These are phyloP conservation scores for Brachyhypopomus gauderio DNA, from an alignment of 2,113 vertebrate species.

Conservation along the genomic window DNA sequence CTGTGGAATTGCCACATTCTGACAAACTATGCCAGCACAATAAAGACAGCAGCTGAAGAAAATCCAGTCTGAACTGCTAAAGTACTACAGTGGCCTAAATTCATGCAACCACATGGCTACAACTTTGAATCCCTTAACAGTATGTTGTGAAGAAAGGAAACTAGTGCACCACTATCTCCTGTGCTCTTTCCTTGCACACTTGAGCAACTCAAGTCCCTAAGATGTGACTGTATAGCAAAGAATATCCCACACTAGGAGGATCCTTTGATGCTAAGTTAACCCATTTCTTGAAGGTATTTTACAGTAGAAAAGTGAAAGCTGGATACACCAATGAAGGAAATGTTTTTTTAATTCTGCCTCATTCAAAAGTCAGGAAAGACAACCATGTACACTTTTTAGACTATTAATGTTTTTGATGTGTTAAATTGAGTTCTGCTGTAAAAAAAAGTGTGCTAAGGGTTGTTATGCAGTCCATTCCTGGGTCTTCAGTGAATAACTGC, in stretches of 20 bases:
- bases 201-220: not conserved
- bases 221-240: no score
- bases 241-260: not conserved
- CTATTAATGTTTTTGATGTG: not conserved
- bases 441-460: not conserved
- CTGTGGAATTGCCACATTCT: not conserved
- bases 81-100: no score
- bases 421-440: not conserved
- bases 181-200: not conserved
- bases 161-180: not conserved
- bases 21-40: not conserved
- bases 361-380: not conserved
- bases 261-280: not conserved
- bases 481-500: no score
- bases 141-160: not conserved
- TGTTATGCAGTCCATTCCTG: no score
- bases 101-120: no score
- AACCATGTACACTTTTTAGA: not conserved
- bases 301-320: not conserved
- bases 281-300: not conserved
- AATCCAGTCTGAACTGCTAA: no score
- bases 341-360: not conserved
- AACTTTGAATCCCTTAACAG: not conserved
- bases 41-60: not conserved
- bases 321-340: not conserved